Evolutionary conservation across 2,888 invertebrate genomes (phyloP), one percentile per base, ranked within the genome.

Genomic region (Macrophya alboannulata): DNA sequence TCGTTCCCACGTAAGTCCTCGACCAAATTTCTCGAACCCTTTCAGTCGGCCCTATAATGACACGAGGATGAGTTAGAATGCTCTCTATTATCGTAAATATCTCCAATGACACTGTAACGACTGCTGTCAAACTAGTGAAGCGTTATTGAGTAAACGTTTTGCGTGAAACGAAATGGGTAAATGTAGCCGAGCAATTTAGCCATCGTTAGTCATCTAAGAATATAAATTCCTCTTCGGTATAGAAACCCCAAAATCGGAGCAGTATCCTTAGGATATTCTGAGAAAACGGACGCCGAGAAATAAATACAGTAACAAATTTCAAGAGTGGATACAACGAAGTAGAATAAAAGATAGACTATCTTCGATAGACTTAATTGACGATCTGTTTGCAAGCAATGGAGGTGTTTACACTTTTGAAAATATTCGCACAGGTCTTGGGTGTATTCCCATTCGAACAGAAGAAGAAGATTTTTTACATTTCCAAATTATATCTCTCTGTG

Each of bases 381-480:
- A 51, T 48, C 37, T 37, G 0, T 25, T 55, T 31, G 55, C 51
- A 8, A 55, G 55, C 77, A 9, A 77, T 77, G 77, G 12, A 31
- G 77, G 51, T 77, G 77, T 77, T 77, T 37, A 10, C 12, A 77
- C 31, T 77, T 77, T 77, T 65, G 45, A 81, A 81, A 59, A 81
- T 81, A 81, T 25, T 81, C n/a, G 59, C 81, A 17, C 81, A 81
- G 43, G 37, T 81, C n/a, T 43, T 43, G 4, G 81, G 81, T 15
- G 81, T 81, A 45, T 81, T 81, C 45, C 81, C 81, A 25, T 81
- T 81, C 8, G 10, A 37, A 40, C 81, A 45, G 15, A 45, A 62
- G 17, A 45, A 62, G 9, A 25, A 62, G 21, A 45, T 37, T 40
- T 81, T 81, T 21, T 40, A 55, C 62, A n/a, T 81, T 15, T 81